Conservation (phyloP, 2,888 invertebrate genomes). For the Cantharis flavilabris region DNA sequence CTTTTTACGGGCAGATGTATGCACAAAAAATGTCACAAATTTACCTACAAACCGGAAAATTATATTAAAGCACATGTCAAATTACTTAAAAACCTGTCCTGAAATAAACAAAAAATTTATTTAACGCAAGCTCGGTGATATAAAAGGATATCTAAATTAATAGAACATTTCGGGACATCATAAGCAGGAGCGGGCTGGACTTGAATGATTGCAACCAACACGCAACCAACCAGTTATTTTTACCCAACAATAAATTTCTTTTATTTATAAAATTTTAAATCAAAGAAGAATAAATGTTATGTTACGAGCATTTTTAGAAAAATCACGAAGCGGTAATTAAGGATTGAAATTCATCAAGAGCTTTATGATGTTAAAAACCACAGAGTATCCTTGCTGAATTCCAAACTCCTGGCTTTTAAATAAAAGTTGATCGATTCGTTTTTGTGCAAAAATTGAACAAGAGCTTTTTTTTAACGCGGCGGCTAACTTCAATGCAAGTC, state of each 20-base stretch:
- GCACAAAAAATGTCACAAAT: background rate
- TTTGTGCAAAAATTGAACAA: background rate
- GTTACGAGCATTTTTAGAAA: background rate
- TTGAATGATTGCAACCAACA: background rate
- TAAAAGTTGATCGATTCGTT: slow-evolving; percentile 10
- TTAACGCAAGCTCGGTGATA: background rate
- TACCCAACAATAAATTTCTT: background rate
- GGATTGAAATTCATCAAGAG: slow-evolving; percentile 13
- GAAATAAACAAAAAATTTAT: background rate
- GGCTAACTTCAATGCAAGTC: slow-evolving; percentile 1
- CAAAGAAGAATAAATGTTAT: background rate
- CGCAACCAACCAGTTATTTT: background rate
- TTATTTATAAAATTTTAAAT: background rate
- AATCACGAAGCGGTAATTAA: slow-evolving; percentile 3
- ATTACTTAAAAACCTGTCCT: background rate
- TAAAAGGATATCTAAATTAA: background rate
- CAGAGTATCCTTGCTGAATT: slow-evolving; percentile 13
- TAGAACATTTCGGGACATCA: background rate
- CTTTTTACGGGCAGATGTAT: background rate
- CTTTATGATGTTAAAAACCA: slow-evolving; percentile 18
- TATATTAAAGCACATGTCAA: background rate
- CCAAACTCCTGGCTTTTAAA: slow-evolving; percentile 14
- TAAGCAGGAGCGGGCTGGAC: background rate
- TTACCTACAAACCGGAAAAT: background rate
- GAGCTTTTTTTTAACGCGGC: background rate